Conservation (phyloP, 2,888 invertebrate genomes). For the Rhagium mordax region DNA sequence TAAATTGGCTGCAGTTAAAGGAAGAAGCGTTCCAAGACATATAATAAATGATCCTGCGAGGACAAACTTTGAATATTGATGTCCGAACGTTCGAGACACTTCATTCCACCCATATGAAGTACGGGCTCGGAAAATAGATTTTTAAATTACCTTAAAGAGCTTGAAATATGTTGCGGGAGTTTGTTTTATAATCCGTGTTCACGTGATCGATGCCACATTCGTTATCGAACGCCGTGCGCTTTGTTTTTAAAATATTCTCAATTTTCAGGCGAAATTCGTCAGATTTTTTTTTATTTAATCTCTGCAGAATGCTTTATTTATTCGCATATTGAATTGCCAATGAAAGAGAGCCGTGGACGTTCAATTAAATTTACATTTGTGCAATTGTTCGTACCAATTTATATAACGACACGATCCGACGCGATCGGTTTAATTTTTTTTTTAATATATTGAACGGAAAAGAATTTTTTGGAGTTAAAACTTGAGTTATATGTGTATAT, state of each 20-base stretch:
- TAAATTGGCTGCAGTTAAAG: slow-evolving; percentile 61
- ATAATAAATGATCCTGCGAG: slow-evolving; percentile 68
- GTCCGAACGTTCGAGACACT: slow-evolving; percentile 64
- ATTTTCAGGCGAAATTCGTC: background rate
- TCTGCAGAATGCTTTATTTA: background rate
- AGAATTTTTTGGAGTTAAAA: no score
- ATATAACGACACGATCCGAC: no score
- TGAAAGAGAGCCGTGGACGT: background rate
- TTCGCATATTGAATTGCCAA: background rate
- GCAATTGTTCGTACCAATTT: background rate
- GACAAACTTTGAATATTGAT: slow-evolving; percentile 70
- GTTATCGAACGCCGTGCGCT: background rate
- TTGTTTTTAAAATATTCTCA: background rate
- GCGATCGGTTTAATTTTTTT: no score
- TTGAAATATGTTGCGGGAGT: slow-evolving; percentile 53
- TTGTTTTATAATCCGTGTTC: slow-evolving; percentile 47
- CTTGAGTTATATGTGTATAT: no score
- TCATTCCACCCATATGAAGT: slow-evolving; percentile 61
- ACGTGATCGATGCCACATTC: background rate
- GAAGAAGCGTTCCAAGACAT: slow-evolving; percentile 61
- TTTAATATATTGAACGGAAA: no score
- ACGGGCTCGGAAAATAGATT: slow-evolving; percentile 64
- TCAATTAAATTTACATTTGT: background rate
- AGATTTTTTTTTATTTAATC: background rate
- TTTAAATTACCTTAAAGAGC: slow-evolving; percentile 58